Evolutionary conservation across 2,797 vertebrate species (phyloP).

Genomic region (Mus minutoides): DNA sequence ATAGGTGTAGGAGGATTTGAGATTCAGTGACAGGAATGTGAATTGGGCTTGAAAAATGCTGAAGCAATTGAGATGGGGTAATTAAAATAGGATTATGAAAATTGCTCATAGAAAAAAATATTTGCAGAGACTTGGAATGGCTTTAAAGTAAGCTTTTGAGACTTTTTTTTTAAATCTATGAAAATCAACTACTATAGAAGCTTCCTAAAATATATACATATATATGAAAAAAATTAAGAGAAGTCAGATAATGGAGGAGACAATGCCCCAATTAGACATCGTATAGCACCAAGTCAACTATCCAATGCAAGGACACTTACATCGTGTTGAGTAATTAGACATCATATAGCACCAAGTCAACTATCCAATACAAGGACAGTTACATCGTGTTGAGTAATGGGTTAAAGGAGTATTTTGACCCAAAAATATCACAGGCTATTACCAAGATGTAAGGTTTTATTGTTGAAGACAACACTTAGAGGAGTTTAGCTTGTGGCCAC

Average conservation of each 20-base stretch:
- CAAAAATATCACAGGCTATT: neutral
- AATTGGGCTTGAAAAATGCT: neutral
- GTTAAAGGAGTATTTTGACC: neutral
- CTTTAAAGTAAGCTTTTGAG: neutral
- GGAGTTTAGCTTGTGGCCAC: neutral
- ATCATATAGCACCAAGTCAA: neutral
- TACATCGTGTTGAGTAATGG: neutral
- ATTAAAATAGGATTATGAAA: neutral
- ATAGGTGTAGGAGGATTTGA: neutral
- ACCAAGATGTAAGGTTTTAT: neutral
- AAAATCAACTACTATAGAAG: neutral
- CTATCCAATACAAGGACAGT: too few species aligned
- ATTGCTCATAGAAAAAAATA: neutral
- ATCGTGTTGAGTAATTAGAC: neutral
- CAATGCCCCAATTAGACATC: neutral
- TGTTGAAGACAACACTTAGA: too few species aligned
- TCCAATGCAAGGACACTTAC: too few species aligned
- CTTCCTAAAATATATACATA: neutral
- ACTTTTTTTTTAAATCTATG: neutral
- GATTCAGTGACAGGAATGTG: neutral
- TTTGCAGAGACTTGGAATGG: neutral
- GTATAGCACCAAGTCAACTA: neutral
- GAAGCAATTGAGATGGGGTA: neutral
- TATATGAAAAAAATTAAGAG: neutral
- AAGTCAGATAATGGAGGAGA: neutral